A percentile compares a stretch with the other conserved stretches of the same genome.
Evolutionary conservation across 2,797 vertebrate species (phyloP).

Genomic region (Avahi laniger): DNA sequence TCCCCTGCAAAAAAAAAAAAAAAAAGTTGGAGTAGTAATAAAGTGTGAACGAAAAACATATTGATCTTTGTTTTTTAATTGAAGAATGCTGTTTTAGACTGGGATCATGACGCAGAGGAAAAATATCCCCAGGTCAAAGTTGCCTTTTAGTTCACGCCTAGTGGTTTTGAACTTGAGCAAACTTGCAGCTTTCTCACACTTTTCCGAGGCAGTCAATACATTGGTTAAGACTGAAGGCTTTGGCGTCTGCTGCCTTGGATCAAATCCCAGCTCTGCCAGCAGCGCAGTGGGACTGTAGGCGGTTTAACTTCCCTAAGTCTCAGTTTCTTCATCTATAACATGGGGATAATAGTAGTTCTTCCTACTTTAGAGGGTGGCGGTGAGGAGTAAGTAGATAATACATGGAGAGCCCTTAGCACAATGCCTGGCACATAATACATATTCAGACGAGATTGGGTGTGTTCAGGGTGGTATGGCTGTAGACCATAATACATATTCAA

Average conservation of each 20-base stretch:
- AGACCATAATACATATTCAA: background rate
- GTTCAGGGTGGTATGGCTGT: too few relatives aligned
- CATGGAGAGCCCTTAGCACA: background rate
- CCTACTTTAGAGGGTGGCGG: background rate
- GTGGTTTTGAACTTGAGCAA: background rate
- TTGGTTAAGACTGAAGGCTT: background rate
- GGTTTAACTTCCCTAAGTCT: background rate
- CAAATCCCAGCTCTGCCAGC: background rate
- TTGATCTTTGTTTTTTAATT: background rate
- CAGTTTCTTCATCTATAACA: background rate
- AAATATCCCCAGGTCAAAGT: background rate
- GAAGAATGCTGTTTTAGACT: background rate
- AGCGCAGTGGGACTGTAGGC: background rate
- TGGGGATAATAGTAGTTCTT: background rate
- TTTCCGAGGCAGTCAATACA: background rate
- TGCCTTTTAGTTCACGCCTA: background rate
- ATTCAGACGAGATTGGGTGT: too few relatives aligned
- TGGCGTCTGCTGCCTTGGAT: background rate
- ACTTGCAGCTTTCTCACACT: background rate
- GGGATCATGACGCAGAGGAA: background rate
- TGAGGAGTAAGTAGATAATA: background rate
- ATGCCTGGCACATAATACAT: background rate
- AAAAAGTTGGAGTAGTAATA: background rate
- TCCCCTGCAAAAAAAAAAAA: too few relatives aligned
- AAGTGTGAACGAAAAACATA: background rate